Base-by-base conservation (phyloP, 2,797 vertebrate genomes). In the Ambastaia sidthimunki region DNA sequence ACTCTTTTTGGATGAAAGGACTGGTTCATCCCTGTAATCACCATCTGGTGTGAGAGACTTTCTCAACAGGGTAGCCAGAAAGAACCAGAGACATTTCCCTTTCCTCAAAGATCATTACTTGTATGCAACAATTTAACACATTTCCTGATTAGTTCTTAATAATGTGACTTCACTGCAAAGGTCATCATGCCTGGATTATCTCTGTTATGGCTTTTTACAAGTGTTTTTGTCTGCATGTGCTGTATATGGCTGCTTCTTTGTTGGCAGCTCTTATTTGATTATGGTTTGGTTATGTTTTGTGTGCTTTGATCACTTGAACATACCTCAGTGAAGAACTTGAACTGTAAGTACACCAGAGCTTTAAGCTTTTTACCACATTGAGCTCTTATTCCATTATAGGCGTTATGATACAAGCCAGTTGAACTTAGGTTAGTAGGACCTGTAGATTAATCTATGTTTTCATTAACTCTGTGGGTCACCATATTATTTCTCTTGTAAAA, bases 51-150 rank as follows among this genome's bases (percentile, higher is more conserved):
- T 55, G 74, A 60, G 74, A 81, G 37, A 68, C 65, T 28, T 77
- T 54, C 63, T 74, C 77, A 71, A 68, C 65, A 62, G 70, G 77
- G 55, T 68, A 52, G n/a, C 63, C 50, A 67, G 16, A 7, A 73
- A 63, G 65, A 72, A 62, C 72, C 47, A 79, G 60, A n/a, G 19
- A 66, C 63, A 59, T 77, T 74, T 1, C 37, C 21, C 47, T 12
- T 37, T 83, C 47, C 70, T 78, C 34, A 78, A 68, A 66, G 81
- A 69, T 47, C n/a, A n/a, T n/a, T n/a, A n/a, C n/a, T n/a, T n/a
- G n/a, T n/a, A n/a, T n/a, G n/a, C n/a, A n/a, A n/a, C 69, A 62
- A 71, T 52, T 54, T 52, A 80, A 69, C 72, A 73, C 6, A 13
- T 16, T 71, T 80, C 34, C 44, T 66, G 68, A 71, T 74, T 50